phyloP scores from a whole-genome alignment of 2,888 invertebrate genomes.

The Chesias legatella region DNA sequence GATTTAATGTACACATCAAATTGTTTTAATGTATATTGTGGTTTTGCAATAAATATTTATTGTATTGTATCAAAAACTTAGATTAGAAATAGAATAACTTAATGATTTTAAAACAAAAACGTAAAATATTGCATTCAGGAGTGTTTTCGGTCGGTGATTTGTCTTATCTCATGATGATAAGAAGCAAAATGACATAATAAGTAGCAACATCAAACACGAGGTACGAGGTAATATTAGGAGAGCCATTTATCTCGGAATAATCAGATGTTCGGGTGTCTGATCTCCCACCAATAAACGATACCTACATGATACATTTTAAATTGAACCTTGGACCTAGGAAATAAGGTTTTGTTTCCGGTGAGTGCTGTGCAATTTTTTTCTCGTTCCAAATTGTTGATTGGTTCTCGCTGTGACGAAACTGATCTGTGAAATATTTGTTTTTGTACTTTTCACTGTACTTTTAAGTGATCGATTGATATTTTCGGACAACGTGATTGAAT shows the following conservation, averaged over 20 bases:
- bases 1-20: no score
- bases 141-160: not conserved
- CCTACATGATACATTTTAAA: constrained; percentile 23
- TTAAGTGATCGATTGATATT: constrained; percentile 21
- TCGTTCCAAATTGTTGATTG: constrained; percentile 48
- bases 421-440: constrained; percentile 39
- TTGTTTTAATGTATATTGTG: no score
- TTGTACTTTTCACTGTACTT: constrained; percentile 13
- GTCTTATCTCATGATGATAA: constrained; percentile 7
- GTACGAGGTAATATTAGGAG: constrained; percentile 10
- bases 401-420: constrained; percentile 53
- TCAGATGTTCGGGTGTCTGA: constrained; percentile 36
- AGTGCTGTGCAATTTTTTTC: constrained; percentile 18
- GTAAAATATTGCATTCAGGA: no score
- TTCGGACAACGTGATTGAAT: not conserved
- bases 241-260: constrained; percentile 25
- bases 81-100: no score
- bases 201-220: constrained; percentile 11
- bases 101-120: no score
- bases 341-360: constrained; percentile 10
- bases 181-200: constrained; percentile 9
- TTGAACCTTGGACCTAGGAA: constrained; percentile 23
- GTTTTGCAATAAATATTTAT: no score
- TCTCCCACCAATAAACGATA: constrained; percentile 47
- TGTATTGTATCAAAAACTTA: no score